Percentiles rank a stretch among this genome's conserved stretches.
These are phyloP conservation scores for Phragmatobia fuliginosa DNA, from an alignment of 2,888 invertebrate species.

Conservation along the genomic window DNA sequence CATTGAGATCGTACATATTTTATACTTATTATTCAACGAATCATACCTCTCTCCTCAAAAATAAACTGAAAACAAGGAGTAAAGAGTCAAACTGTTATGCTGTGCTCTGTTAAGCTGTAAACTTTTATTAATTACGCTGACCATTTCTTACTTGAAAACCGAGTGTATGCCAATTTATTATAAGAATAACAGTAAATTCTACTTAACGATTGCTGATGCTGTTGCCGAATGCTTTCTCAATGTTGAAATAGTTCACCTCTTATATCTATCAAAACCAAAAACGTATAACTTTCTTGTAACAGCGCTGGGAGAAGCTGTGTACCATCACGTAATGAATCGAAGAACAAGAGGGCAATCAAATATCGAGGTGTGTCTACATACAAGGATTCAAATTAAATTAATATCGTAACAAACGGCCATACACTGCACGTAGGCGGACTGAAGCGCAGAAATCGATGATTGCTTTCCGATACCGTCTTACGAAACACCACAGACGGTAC, in stretches of 20 bases:
- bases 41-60: background rate
- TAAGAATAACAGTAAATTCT: too few relatives aligned
- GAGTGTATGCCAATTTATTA: too few relatives aligned
- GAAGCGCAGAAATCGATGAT: constrained; percentile 64
- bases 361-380: constrained; percentile 53
- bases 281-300: constrained; percentile 42
- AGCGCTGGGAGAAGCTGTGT: constrained; percentile 55
- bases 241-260: background rate
- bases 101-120: background rate
- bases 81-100: background rate
- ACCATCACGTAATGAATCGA: constrained; percentile 55
- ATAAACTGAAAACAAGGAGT: background rate
- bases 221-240: too few relatives aligned
- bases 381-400: constrained; percentile 59
- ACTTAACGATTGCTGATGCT: too few relatives aligned
- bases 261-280: background rate
- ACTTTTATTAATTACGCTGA: background rate
- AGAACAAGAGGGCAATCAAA: constrained; percentile 66
- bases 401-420: constrained; percentile 56
- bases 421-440: constrained; percentile 65
- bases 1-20: too few relatives aligned
- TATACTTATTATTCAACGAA: background rate
- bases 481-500: constrained; percentile 60
- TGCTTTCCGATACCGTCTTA: constrained; percentile 70
- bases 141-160: background rate